Evolutionary conservation across 2,888 invertebrate genomes (phyloP).

Genomic region (Chelonus formosanus): DNA sequence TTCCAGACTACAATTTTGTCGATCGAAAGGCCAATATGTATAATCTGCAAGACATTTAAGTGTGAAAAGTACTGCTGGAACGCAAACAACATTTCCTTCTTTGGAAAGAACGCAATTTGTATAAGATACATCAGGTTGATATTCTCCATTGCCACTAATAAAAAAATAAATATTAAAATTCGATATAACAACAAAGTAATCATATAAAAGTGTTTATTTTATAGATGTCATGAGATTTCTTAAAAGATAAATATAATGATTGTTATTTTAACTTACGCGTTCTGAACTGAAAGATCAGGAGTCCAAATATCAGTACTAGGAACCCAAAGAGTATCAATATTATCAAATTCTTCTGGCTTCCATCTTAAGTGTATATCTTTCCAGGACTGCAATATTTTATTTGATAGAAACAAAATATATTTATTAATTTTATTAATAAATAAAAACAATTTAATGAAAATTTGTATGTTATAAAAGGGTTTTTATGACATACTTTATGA

Average conservation of each 20-base stretch:
- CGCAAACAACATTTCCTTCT: constrained; percentile 71
- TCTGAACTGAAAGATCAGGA: constrained; percentile 78
- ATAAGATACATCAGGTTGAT: constrained; percentile 34
- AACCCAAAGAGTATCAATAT: constrained; percentile 69
- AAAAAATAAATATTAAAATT: not conserved
- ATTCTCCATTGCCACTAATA: constrained; percentile 29
- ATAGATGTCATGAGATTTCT: no score
- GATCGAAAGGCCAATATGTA: constrained; percentile 73
- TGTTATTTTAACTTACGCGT: constrained; percentile 65
- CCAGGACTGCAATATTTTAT: constrained; percentile 67
- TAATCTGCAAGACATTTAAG: constrained; percentile 70
- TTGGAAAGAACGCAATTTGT: constrained; percentile 67
- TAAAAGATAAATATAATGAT: no score
- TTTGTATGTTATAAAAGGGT: no score
- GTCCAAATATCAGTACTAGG: constrained; percentile 76
- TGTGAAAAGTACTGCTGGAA: constrained; percentile 68
- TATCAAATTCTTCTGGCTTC: constrained; percentile 74
- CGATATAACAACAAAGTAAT: no score
- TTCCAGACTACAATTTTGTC: constrained; percentile 71
- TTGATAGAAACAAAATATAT: no score
- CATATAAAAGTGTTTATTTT: no score
- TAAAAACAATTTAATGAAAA: constrained; percentile 7
- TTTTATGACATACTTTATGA: no score
- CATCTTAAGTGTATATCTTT: constrained; percentile 77
- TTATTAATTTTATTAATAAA: constrained; percentile 10